Evolutionary conservation across 1,140 invertebrate genomes (phyloP).

Genomic region (Augochlora pura): DNA sequence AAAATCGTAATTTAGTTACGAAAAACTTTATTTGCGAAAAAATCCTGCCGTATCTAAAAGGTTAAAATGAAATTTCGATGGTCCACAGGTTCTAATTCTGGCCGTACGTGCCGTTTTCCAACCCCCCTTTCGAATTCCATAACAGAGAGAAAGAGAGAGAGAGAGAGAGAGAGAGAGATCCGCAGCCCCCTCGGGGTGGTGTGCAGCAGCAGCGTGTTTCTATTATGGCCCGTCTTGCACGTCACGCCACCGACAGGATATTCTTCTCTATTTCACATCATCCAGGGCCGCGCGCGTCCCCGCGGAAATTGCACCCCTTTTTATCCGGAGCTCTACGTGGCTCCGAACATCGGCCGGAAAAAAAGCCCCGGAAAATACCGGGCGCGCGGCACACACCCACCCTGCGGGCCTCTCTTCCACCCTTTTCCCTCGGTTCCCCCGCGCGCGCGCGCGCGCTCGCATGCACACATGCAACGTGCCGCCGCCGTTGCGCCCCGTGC

Average conservation of each 20-base stretch:
- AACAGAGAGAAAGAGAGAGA: no score
- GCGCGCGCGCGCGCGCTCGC: neutral
- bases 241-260: constrained; percentile 37
- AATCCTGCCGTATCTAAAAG: no score
- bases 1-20: no score
- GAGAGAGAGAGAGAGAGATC: no score
- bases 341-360: constrained; percentile 5
- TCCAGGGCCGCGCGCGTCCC: neutral
- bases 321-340: constrained; percentile 29
- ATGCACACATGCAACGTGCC: no score
- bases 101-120: neutral
- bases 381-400: constrained; percentile 10
- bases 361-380: constrained; percentile 32
- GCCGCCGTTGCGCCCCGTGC: no score
- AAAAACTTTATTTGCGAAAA: no score
- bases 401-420: constrained; percentile 29
- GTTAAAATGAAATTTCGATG: no score
- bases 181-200: constrained; percentile 12
- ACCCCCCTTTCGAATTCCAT: constrained; percentile 44
- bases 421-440: constrained; percentile 12
- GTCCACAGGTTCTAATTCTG: neutral
- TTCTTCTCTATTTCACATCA: constrained; percentile 49
- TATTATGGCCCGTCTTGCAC: constrained; percentile 40
- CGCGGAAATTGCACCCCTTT: constrained; percentile 49
- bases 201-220: constrained; percentile 19